phyloP scores from a whole-genome alignment of 1,140 invertebrate genomes.

The Tribolium castaneum region DNA sequence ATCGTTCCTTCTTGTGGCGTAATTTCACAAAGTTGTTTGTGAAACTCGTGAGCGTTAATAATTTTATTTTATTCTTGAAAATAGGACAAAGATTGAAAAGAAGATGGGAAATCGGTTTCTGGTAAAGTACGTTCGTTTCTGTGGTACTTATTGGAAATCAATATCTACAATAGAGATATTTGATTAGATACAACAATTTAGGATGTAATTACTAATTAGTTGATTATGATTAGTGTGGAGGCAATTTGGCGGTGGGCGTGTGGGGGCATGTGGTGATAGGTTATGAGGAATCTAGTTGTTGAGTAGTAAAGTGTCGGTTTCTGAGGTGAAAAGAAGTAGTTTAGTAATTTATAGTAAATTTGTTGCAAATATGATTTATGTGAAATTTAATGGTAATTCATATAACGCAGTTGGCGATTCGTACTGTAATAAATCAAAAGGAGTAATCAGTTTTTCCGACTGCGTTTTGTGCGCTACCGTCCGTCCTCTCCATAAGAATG shows the following conservation, averaged over 20 bases:
- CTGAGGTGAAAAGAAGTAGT: slow-evolving; percentile 6
- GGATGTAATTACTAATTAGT: background rate
- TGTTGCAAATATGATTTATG: slow-evolving; percentile 31
- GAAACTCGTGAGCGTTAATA: background rate
- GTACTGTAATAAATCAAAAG: slow-evolving; percentile 28
- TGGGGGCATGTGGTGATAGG: background rate
- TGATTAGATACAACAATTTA: background rate
- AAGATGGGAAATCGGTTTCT: background rate
- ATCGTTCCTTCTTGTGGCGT: background rate
- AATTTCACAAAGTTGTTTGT: background rate
- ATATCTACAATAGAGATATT: background rate
- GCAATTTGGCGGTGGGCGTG: background rate
- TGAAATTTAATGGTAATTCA: slow-evolving; percentile 21
- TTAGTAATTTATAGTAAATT: slow-evolving; percentile 30
- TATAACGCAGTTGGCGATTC: slow-evolving; percentile 29
- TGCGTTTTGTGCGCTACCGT: slow-evolving; percentile 36
- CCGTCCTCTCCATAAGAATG: slow-evolving; percentile 38
- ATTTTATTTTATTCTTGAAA: background rate
- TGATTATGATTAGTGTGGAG: background rate
- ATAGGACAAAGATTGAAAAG: background rate
- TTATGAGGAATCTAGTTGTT: background rate
- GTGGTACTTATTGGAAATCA: background rate
- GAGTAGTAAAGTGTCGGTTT: slow-evolving; percentile 1
- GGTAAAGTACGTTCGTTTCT: background rate
- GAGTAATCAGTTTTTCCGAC: slow-evolving; percentile 40